Percentiles rank a stretch among this genome's conserved stretches.
Evolutionary conservation across 2,888 invertebrate species (phyloP).

Genomic region (Pristionchus exspectatus): DNA sequence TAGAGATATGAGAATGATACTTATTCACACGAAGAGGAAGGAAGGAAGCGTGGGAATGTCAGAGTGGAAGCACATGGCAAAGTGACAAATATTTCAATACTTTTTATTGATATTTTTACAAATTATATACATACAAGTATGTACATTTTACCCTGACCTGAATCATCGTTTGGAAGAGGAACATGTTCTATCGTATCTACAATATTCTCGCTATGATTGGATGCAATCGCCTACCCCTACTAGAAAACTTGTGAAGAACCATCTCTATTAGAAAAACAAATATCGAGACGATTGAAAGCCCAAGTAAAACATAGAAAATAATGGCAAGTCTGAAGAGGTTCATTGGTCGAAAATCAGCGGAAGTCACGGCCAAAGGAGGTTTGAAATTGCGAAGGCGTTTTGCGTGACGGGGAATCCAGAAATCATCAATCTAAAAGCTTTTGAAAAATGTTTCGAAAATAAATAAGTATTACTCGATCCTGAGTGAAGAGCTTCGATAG

Average conservation of each 20-base stretch:
- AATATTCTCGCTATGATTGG: not conserved
- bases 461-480: not conserved
- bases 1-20: not conserved
- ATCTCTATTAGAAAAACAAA: not conserved
- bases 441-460: not conserved
- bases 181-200: not conserved
- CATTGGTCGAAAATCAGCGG: conserved; percentile 12
- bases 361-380: conserved; percentile 10
- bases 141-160: too few species aligned
- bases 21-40: not conserved
- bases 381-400: conserved; percentile 19
- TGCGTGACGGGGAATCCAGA: conserved; percentile 29
- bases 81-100: not conserved
- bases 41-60: conserved; percentile 1
- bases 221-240: not conserved
- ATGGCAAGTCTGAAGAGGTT: not conserved
- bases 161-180: not conserved
- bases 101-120: not conserved
- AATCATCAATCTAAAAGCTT: conserved; percentile 13
- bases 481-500: not conserved
- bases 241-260: not conserved
- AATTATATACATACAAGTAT: too few species aligned
- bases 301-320: not conserved
- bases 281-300: not conserved
- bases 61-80: not conserved